These are phyloP conservation scores for Pollicipes pollicipes DNA, from an alignment of 1,140 invertebrate genomes.

Conservation along the genomic window DNA sequence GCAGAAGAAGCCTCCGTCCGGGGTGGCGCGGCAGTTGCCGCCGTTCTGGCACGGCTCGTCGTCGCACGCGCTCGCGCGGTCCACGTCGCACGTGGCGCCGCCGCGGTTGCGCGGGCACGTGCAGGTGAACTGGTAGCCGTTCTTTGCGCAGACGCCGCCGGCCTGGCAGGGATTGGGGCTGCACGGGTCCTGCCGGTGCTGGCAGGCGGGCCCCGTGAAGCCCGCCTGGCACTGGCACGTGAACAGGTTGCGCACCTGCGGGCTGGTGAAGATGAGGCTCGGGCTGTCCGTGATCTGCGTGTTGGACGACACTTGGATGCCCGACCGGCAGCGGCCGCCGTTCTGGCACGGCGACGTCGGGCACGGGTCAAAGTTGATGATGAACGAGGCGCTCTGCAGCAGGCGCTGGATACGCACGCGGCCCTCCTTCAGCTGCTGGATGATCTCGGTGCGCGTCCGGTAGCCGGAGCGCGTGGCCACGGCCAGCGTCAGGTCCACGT, in stretches of 20 bases:
- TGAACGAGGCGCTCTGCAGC: slow-evolving; percentile 30
- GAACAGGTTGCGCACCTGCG: slow-evolving; percentile 53
- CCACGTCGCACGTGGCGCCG: slow-evolving; percentile 63
- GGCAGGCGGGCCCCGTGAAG: slow-evolving; percentile 57
- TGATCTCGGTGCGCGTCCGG: slow-evolving; percentile 34
- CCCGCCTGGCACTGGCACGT: slow-evolving; percentile 58
- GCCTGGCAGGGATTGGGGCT: slow-evolving; percentile 69
- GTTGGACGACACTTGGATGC: slow-evolving; percentile 45
- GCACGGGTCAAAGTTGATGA: slow-evolving; percentile 25
- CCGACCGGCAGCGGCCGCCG: slow-evolving; percentile 36
- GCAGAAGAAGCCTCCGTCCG: slow-evolving; percentile 72
- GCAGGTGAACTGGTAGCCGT: slow-evolving; percentile 66
- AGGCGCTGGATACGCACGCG: slow-evolving; percentile 40
- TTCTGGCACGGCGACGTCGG: slow-evolving; percentile 24
- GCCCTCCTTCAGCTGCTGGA: slow-evolving; percentile 42
- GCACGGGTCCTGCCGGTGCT: slow-evolving; percentile 70
- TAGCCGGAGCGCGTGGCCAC: slow-evolving; percentile 35
- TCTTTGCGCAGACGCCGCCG: slow-evolving; percentile 57
- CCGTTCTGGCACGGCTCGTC: slow-evolving; percentile 72
- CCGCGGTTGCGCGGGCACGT: slow-evolving; percentile 53
- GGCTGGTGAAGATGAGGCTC: slow-evolving; percentile 57
- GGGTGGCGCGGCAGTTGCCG: slow-evolving; percentile 69
- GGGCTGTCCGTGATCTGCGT: slow-evolving; percentile 50
- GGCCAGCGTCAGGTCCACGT: slow-evolving; percentile 49
- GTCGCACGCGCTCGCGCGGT: slow-evolving; percentile 60